Evolutionary conservation across 1,140 invertebrate genomes (phyloP).

Genomic region (Matsumurasca onukii): DNA sequence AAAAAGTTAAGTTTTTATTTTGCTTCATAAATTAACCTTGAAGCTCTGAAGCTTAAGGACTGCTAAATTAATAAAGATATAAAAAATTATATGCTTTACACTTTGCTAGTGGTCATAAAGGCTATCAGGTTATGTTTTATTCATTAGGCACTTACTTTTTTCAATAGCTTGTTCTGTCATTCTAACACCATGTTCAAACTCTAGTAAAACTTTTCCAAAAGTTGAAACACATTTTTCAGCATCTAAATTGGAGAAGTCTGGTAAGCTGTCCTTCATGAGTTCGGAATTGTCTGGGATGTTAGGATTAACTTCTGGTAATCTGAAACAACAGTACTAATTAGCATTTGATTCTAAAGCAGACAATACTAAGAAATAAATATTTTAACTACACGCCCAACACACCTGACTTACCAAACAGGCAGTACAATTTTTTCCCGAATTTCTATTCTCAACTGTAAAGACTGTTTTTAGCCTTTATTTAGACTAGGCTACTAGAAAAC

Average conservation of each 20-base stretch:
- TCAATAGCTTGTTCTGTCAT: slow-evolving; percentile 58
- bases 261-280: slow-evolving; percentile 70
- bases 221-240: slow-evolving; percentile 79
- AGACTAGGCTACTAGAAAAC: too few species aligned
- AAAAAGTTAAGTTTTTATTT: slow-evolving; percentile 32
- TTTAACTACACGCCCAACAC: too few species aligned
- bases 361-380: too few species aligned
- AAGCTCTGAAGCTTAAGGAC: slow-evolving; percentile 21
- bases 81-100: neutral
- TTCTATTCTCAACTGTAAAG: too few species aligned
- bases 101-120: neutral
- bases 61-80: slow-evolving; percentile 8
- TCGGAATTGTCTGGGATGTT: slow-evolving; percentile 73
- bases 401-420: too few species aligned
- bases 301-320: slow-evolving; percentile 87
- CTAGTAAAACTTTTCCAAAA: slow-evolving; percentile 77
- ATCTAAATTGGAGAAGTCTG: slow-evolving; percentile 77
- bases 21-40: slow-evolving; percentile 31
- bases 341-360: too few species aligned
- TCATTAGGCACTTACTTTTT: slow-evolving; percentile 1
- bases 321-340: too few species aligned
- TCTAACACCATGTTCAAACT: slow-evolving; percentile 76
- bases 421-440: too few species aligned
- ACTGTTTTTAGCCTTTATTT: too few species aligned
- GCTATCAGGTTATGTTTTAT: slow-evolving; percentile 14